Conservation (phyloP, 2,888 invertebrate genomes). For the Rotaria magnacalcarata region DNA sequence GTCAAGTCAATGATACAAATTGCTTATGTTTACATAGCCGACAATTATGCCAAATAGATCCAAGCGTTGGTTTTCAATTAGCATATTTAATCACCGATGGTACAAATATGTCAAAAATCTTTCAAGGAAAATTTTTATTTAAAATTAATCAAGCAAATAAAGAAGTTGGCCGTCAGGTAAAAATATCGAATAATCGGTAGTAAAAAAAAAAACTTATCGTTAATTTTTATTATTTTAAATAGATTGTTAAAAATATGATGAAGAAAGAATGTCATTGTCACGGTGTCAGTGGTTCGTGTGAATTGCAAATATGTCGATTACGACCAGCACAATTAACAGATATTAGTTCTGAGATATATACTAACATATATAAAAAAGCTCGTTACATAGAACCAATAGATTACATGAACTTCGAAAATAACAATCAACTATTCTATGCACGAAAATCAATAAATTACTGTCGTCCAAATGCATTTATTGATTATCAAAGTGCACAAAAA, state of each 20-base stretch:
- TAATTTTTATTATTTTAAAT: background rate
- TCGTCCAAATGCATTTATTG: background rate
- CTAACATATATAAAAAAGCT: background rate
- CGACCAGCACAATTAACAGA: background rate
- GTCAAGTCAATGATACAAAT: conserved; percentile 1
- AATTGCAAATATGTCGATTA: conserved; percentile 6
- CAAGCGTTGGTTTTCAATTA: background rate
- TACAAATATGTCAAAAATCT: background rate
- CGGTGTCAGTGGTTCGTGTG: conserved; percentile 1
- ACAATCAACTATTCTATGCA: background rate
- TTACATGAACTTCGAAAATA: background rate
- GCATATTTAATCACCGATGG: background rate
- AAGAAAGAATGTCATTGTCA: background rate
- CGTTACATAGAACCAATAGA: background rate
- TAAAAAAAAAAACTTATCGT: background rate
- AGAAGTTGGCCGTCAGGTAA: conserved; percentile 16
- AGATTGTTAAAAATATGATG: background rate
- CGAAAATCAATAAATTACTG: conserved; percentile 2
- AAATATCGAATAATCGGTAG: background rate
- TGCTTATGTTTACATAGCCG: background rate
- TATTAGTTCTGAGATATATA: background rate
- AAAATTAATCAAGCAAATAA: conserved; percentile 12
- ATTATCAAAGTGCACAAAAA: background rate
- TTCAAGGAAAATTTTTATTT: background rate
- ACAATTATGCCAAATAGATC: background rate